Conservation (phyloP, 2,888 invertebrate genomes). For the Falcaria lacertinaria region DNA sequence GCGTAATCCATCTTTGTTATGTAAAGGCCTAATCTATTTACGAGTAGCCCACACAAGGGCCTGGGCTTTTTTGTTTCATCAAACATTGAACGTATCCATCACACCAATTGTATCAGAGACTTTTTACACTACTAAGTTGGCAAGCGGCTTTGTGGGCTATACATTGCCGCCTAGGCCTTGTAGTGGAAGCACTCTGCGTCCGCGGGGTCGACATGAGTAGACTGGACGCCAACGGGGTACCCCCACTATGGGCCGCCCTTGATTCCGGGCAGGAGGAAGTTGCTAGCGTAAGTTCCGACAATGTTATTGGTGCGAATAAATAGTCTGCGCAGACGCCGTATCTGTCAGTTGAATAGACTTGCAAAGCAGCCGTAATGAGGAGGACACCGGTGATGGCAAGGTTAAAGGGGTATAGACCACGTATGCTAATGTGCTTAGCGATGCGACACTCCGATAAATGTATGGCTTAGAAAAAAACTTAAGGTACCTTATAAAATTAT, state of each 20-base stretch:
- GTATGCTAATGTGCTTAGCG: background rate
- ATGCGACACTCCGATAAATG: background rate
- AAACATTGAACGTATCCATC: background rate
- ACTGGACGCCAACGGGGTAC: slow-evolving; percentile 82
- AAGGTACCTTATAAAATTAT: background rate
- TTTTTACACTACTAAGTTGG: too few species aligned
- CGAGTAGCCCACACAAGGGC: background rate
- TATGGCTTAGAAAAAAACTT: background rate
- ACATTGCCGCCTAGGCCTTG: slow-evolving; percentile 88
- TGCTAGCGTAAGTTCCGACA: slow-evolving; percentile 83
- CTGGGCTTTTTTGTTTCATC: background rate
- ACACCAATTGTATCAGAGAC: too few species aligned
- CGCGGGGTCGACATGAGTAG: slow-evolving; percentile 92
- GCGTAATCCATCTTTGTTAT: background rate
- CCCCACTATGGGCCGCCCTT: slow-evolving; percentile 95
- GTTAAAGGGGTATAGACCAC: background rate
- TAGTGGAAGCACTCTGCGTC: slow-evolving; percentile 91
- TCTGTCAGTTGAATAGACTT: slow-evolving; percentile 13
- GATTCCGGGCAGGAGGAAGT: slow-evolving; percentile 92
- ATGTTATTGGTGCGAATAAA: too few species aligned
- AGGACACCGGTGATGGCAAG: background rate
- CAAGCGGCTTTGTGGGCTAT: too few species aligned
- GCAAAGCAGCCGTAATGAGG: slow-evolving; percentile 16
- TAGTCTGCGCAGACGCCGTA: too few species aligned
- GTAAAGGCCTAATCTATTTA: background rate